Percentiles rank a stretch among this genome's conserved stretches.
Evolutionary conservation across 2,797 vertebrate species (phyloP).

Genomic region (Danio albolineatus): DNA sequence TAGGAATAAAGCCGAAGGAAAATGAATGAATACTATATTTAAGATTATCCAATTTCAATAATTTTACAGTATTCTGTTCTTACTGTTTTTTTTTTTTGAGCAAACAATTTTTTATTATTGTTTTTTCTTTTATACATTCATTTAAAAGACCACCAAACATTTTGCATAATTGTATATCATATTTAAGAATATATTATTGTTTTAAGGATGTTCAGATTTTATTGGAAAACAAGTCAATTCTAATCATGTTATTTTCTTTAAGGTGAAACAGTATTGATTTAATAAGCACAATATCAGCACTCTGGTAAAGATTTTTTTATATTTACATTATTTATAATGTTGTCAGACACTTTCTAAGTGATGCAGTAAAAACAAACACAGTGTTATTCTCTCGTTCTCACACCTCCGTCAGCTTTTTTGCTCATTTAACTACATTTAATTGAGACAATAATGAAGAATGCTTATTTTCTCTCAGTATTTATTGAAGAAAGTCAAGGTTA

Average conservation of each 20-base stretch:
- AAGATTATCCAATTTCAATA: neutral
- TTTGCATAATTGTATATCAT: neutral
- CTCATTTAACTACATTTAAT: constrained; percentile 30
- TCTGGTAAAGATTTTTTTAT: neutral
- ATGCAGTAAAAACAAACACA: neutral
- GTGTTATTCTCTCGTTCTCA: constrained; percentile 27
- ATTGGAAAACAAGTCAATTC: constrained; percentile 20
- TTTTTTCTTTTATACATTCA: no score
- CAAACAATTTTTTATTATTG: no score
- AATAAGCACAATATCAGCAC: neutral
- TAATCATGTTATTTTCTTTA: neutral
- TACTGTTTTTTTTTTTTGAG: neutral
- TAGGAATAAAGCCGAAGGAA: no score
- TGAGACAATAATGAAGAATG: constrained; percentile 38
- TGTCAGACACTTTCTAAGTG: neutral
- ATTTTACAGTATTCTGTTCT: neutral
- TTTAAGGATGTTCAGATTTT: neutral
- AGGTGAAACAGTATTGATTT: constrained; percentile 13
- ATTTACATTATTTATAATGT: constrained; percentile 3
- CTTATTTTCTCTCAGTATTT: constrained; percentile 53
- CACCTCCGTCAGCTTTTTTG: neutral
- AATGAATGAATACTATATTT: no score
- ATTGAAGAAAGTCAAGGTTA: constrained; percentile 44
- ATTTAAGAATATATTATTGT: neutral
- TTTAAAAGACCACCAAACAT: neutral